These are phyloP conservation scores for Drosophila guanche DNA, from an alignment of 1,140 invertebrate genomes.

Conservation along the genomic window DNA sequence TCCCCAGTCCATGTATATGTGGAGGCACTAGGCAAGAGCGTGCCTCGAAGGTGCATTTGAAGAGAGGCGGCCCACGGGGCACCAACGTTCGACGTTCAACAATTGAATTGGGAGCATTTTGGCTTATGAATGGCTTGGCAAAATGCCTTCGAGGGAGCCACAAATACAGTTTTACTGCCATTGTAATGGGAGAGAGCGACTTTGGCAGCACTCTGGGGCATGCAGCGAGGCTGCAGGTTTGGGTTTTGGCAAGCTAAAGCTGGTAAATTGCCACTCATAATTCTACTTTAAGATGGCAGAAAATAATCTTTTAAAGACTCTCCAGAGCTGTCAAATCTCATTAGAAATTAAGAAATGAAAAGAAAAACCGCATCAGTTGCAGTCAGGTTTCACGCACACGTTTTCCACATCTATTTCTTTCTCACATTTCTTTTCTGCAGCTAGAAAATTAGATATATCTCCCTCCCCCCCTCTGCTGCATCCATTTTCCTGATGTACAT, in stretches of 20 bases:
- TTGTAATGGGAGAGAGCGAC: conserved; percentile 7
- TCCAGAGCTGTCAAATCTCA: no score
- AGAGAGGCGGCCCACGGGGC: conserved; percentile 2
- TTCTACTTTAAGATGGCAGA: no score
- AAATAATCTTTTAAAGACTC: no score
- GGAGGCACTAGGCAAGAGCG: conserved; percentile 50
- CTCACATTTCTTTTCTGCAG: neutral
- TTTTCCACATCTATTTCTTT: neutral
- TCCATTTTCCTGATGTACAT: conserved; percentile 14
- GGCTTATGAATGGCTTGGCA: conserved; percentile 28
- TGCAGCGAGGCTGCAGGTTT: no score
- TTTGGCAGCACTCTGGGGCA: neutral
- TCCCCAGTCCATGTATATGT: no score
- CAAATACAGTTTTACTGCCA: conserved; percentile 41
- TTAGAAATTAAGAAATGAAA: no score
- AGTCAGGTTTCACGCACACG: neutral
- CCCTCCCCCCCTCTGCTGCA: neutral
- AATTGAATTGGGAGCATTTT: conserved; percentile 67
- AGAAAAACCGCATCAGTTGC: no score
- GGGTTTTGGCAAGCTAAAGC: no score
- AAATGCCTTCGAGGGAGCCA: conserved; percentile 32
- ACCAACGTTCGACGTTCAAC: conserved; percentile 53
- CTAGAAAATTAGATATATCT: neutral
- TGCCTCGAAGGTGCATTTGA: conserved; percentile 74
- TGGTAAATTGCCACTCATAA: no score